Percentiles rank a stretch among this genome's conserved stretches.
Evolutionary conservation across 2,888 invertebrate species (phyloP).

Genomic region (Rotaria sp.): DNA sequence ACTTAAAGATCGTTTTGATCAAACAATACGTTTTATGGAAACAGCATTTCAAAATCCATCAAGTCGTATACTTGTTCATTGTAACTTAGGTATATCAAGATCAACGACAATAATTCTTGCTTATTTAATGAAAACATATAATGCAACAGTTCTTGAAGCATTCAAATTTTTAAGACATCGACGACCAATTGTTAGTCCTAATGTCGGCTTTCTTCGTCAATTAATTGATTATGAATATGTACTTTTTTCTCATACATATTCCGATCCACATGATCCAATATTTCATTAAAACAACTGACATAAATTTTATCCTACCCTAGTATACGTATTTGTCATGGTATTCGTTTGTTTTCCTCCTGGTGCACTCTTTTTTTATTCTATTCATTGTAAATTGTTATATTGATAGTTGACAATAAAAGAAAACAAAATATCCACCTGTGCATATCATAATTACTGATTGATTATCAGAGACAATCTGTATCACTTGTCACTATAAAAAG

Average conservation of each 20-base stretch:
- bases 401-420: background rate
- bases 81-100: slow-evolving; percentile 47
- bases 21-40: slow-evolving; percentile 44
- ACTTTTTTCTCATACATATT: slow-evolving; percentile 45
- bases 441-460: background rate
- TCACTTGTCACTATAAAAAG: background rate
- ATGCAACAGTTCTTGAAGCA: slow-evolving; percentile 45
- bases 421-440: background rate
- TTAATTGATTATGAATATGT: slow-evolving; percentile 45
- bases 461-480: background rate
- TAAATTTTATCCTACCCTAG: too few relatives aligned
- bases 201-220: slow-evolving; percentile 44
- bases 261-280: slow-evolving; percentile 2
- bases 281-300: background rate
- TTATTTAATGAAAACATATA: slow-evolving; percentile 44
- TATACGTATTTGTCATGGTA: background rate
- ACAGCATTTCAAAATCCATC: slow-evolving; percentile 43
- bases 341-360: background rate
- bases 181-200: slow-evolving; percentile 46
- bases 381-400: background rate
- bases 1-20: slow-evolving; percentile 41
- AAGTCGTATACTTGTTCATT: slow-evolving; percentile 48
- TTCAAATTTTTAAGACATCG: slow-evolving; percentile 45
- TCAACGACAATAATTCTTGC: slow-evolving; percentile 46
- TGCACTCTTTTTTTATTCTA: background rate